Conservation (phyloP, 2,888 invertebrate genomes). For the Tipula confusa region DNA sequence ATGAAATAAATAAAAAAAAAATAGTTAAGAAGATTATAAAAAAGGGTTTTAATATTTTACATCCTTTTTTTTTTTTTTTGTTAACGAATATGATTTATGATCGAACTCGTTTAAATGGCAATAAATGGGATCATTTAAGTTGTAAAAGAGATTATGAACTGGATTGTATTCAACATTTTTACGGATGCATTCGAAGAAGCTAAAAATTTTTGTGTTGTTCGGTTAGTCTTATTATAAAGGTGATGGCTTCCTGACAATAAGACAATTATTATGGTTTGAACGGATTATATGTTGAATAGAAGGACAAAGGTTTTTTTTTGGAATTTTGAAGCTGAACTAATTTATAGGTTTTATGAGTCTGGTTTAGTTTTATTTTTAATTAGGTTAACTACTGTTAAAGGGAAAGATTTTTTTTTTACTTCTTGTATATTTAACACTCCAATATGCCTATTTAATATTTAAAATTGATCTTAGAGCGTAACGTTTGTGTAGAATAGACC, state of each 20-base stretch:
- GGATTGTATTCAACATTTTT: background rate
- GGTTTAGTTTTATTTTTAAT: background rate
- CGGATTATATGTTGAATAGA: background rate
- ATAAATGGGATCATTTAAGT: background rate
- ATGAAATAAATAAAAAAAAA: background rate
- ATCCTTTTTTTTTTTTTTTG: background rate
- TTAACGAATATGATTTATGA: background rate
- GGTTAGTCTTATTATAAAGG: background rate
- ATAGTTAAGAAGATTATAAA: constrained; percentile 20
- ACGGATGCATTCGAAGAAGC: constrained; percentile 1
- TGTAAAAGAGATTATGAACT: background rate
- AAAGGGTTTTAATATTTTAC: background rate
- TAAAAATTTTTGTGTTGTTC: background rate
- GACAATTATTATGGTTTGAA: constrained; percentile 9
- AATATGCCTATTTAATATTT: too few species aligned
- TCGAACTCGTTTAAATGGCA: constrained; percentile 12
- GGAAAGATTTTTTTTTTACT: too few species aligned
- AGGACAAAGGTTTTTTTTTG: background rate
- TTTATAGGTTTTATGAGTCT: background rate
- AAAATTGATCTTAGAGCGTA: too few species aligned
- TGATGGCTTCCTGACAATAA: constrained; percentile 3
- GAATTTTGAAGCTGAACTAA: background rate
- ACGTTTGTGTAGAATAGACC: too few species aligned
- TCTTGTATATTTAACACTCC: too few species aligned
- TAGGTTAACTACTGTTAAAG: background rate